Evolutionary conservation across 2,113 vertebrate species (phyloP), one percentile per base, ranked within the genome.

Genomic region (Amblyornis subalaris): DNA sequence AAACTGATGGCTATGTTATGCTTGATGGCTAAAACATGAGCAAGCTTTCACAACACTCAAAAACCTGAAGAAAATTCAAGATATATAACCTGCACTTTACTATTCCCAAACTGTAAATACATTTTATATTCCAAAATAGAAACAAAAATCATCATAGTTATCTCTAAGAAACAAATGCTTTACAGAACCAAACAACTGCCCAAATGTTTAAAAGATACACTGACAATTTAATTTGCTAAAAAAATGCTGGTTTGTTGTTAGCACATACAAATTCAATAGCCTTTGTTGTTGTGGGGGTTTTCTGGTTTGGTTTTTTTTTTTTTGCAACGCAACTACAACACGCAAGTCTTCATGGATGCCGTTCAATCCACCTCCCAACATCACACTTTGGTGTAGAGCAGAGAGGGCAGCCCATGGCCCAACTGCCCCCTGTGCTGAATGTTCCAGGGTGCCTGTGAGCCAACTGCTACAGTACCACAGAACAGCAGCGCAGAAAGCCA

Each of bases 301-400:
- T 13, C 50, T 24, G 42, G 42, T 42, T 42, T 42, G 42, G 12
- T 42, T 10, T 42, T 42, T 10, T 42, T 38, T 12, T 20, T 44
- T 44, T 33, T 17, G 14, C 25, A 36, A 24, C 9, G 29, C 47
- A 66, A 42, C 50, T 57, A 71, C n/a, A 42, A 25, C 9, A n/a
- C 25, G 38, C 45, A 25, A 1, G 0, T n/a, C 33, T 23, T 48
- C 47, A n/a, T 1, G 54, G 14, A 25, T 42, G 14, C 28, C 21
- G 47, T 44, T 36, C 12, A 65, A n/a, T 14, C 16, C 15, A 10
- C 33, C 45, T 67, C 44, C 64, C 36, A 42, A 47, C 14, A 12
- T 12, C 2, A 0, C 9, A 13, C 19, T 53, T 75, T 51, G 26
- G 50, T 31, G 28, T 35, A 65, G 45, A 53, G 36, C 25, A 35